Evolutionary conservation across 30 jellyfish, hydroid and myxozoan species (phyloP).

Genomic region (Aurelia sp.): DNA sequence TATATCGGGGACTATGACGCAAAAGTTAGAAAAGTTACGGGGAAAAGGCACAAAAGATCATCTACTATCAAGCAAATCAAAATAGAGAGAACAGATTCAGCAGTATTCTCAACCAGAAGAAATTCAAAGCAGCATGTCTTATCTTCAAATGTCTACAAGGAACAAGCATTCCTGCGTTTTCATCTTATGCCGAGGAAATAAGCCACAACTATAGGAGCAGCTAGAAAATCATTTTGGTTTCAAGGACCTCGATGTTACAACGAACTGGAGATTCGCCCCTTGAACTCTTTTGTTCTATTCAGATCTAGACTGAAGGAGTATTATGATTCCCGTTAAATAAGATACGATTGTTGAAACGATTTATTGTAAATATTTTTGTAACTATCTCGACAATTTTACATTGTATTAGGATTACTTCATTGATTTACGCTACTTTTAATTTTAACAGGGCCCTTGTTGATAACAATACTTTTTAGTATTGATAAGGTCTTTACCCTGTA

Average conservation of each 20-base stretch:
- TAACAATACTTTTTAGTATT: too few species aligned
- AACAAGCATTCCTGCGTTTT: slow-evolving; percentile 40
- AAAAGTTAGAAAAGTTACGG: background rate
- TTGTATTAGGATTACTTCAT: too few species aligned
- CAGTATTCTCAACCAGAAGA: slow-evolving; percentile 45
- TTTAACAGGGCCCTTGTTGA: too few species aligned
- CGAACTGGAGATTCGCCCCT: slow-evolving; percentile 59
- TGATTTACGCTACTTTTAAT: too few species aligned
- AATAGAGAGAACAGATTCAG: slow-evolving; percentile 56
- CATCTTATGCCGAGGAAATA: slow-evolving; percentile 40
- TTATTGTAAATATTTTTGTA: too few species aligned
- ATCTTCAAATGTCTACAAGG: too few species aligned
- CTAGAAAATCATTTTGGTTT: slow-evolving; percentile 21
- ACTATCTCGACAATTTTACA: too few species aligned
- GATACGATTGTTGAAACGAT: too few species aligned
- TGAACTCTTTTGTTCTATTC: slow-evolving; percentile 58
- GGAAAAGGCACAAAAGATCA: slow-evolving; percentile 60
- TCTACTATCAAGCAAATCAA: slow-evolving; percentile 33
- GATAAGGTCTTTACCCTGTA: too few species aligned
- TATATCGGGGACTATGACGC: too few species aligned
- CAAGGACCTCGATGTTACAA: slow-evolving; percentile 59
- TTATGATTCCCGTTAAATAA: too few species aligned
- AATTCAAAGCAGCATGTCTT: slow-evolving; percentile 44
- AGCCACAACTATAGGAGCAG: slow-evolving; percentile 30
- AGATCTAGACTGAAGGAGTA: slow-evolving; percentile 34